Conservation (phyloP, 2,113 vertebrate species). For the Tragelaphus scriptus region DNA sequence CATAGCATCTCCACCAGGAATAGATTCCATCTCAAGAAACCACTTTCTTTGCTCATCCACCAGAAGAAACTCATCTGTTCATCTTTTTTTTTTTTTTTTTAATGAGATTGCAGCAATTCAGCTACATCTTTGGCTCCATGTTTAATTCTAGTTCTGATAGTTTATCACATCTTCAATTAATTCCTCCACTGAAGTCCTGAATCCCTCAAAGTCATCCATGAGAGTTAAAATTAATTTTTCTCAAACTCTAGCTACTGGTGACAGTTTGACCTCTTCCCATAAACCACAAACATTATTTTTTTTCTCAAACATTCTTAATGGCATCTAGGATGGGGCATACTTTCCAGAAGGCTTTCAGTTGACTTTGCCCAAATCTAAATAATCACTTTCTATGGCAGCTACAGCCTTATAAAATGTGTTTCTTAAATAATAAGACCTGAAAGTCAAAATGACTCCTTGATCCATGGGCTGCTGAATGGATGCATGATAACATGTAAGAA, state of each 20-base stretch:
- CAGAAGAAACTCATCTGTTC: background rate
- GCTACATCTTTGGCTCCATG: background rate
- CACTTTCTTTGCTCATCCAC: background rate
- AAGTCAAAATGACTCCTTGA: background rate
- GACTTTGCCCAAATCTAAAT: background rate
- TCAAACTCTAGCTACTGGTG: background rate
- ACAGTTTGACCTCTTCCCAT: background rate
- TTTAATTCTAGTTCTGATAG: background rate
- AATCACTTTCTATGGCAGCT: background rate
- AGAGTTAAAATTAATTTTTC: background rate
- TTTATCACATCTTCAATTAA: background rate
- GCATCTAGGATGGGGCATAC: background rate
- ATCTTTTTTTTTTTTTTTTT: background rate
- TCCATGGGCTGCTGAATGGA: background rate
- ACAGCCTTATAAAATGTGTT: background rate
- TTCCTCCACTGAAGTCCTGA: background rate
- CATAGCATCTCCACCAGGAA: background rate
- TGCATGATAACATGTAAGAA: background rate
- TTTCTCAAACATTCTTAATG: background rate
- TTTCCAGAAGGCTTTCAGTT: background rate
- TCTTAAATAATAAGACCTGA: background rate
- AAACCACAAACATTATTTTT: background rate
- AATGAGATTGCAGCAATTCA: background rate
- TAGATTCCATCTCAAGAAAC: background rate
- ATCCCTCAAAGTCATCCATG: background rate